Conservation (phyloP, 2,888 invertebrate species). For the Enchytraeus crypticus region DNA sequence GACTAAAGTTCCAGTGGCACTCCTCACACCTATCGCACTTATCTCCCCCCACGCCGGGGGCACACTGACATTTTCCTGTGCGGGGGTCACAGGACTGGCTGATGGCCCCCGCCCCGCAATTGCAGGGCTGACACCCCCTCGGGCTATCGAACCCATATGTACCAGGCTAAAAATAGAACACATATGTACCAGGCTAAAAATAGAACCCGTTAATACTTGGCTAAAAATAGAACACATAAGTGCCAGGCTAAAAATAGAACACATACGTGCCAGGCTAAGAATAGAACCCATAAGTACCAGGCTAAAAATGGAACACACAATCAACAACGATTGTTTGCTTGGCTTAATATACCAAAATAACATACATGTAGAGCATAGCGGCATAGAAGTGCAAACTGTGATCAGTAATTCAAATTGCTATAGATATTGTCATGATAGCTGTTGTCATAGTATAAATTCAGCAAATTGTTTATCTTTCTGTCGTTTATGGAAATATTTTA, state of each 20-base stretch:
- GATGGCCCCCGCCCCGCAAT: constrained; percentile 69
- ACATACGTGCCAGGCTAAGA: no score
- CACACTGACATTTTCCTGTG: constrained; percentile 74
- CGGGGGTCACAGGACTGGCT: constrained; percentile 55
- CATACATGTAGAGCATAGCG: no score
- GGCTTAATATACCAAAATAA: no score
- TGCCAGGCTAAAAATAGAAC: constrained; percentile 43
- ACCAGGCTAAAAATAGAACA: constrained; percentile 52
- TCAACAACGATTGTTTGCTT: no score
- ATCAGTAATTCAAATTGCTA: no score
- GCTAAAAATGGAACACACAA: no score
- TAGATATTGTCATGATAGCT: no score
- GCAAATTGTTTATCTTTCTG: no score
- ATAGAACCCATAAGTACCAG: no score
- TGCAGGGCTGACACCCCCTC: constrained; percentile 74
- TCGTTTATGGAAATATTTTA: no score
- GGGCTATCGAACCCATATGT: constrained; percentile 66
- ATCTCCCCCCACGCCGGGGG: constrained; percentile 77
- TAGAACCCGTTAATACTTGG: constrained; percentile 56
- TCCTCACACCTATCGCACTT: constrained; percentile 92
- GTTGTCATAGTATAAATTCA: no score
- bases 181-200: constrained; percentile 53
- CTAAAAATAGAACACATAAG: constrained; percentile 56
- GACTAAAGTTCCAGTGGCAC: constrained; percentile 86
- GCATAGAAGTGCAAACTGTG: no score